These are phyloP conservation scores for Montipora foliosa DNA, from an alignment of 64 coral and sea anemone genomes.

Conservation along the genomic window DNA sequence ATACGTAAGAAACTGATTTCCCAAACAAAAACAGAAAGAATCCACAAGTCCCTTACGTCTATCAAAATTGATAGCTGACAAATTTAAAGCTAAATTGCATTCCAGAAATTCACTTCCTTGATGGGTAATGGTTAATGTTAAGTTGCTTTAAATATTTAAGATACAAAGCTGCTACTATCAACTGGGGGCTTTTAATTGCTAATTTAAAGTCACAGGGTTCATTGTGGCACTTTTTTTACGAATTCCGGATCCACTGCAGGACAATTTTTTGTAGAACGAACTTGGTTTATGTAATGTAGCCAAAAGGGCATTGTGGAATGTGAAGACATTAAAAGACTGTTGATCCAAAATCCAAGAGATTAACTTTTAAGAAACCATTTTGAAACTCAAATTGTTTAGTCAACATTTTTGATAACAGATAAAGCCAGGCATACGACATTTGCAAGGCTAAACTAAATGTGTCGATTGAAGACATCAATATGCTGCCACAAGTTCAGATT, in stretches of 20 bases:
- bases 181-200: neutral
- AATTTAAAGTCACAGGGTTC: neutral
- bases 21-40: neutral
- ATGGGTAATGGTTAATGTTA: neutral
- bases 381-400: neutral
- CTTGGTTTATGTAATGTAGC: no score
- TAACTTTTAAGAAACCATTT: neutral
- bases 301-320: neutral
- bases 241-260: neutral
- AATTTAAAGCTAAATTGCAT: slow-evolving; percentile 4
- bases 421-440: neutral
- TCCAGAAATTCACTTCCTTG: neutral
- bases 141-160: neutral
- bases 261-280: neutral
- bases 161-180: neutral
- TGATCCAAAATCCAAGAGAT: neutral
- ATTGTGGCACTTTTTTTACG: neutral
- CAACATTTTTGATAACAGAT: neutral
- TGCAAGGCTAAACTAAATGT: neutral
- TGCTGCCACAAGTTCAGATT: no score
- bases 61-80: neutral
- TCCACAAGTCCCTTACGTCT: neutral
- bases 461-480: no score
- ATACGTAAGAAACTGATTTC: neutral
- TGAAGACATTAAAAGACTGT: neutral